Evolutionary conservation across 2,797 vertebrate species (phyloP), one percentile per base, ranked within the genome.

Genomic region (Pachyuromys duprasi): DNA sequence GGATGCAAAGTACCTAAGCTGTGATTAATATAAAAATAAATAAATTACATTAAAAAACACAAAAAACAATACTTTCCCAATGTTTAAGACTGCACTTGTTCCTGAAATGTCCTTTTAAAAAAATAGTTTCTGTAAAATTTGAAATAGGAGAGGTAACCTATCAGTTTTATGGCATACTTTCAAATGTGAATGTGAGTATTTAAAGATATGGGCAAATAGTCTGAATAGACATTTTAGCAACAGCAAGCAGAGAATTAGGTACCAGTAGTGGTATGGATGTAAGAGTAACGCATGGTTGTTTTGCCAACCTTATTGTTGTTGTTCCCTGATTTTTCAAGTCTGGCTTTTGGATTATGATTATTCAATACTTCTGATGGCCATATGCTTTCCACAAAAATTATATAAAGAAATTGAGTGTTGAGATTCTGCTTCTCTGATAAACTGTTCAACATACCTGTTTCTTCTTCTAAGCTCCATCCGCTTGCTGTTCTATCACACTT

Each of bases 141-240:
- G 75, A 97, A 95, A 96, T 92, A 79, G 97, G 88, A 95, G 91
- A 95, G 94, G n/a, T 92, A 95, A 86, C 69, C 69, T 88, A 86
- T 63, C 17, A 20, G 74, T 93, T 95, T 88, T 49, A 92, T 86
- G 55, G 33, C 36, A 88, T 45, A 65, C n/a, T 88, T 88, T 89
- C 67, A 94, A 96, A 31, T 67, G 31, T 90, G 81, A 86, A 93
- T 81, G 33, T 86, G 20, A 70, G 53, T 49, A 80, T 95, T 90
- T 91, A 95, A 97, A 95, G n/a, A 83, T 36, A 89, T 15, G 86
- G 55, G 53, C 22, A 69, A 70, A 86, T 75, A 74, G 55, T 94
- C 84, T 53, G n/a, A 95, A 88, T 57, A 82, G 88, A 67, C 14
- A 65, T 31, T 20, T 76, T 88, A 81, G 60, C 82, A 60, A 24